Conservation (phyloP, 64 coral and sea anemone species). For the Pocillopora verrucosa region DNA sequence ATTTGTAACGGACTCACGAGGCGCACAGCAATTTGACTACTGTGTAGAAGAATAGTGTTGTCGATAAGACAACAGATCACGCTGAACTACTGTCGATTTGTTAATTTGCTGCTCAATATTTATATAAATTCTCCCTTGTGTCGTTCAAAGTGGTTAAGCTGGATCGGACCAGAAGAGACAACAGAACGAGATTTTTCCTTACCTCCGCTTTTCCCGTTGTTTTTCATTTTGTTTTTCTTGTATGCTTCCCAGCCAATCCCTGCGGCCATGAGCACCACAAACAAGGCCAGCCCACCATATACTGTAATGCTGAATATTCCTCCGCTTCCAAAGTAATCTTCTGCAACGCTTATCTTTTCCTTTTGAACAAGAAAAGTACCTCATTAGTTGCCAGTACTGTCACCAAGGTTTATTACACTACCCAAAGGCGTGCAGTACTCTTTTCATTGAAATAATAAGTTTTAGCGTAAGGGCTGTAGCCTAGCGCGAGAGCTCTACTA, state of each 20-base stretch:
- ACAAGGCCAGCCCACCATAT: constrained; percentile 71
- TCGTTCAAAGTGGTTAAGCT: too few relatives aligned
- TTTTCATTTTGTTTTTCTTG: constrained; percentile 12
- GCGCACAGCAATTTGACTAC: too few relatives aligned
- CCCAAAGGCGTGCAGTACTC: too few relatives aligned
- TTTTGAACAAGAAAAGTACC: not conserved
- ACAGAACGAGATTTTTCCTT: not conserved
- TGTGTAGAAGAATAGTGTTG: too few relatives aligned
- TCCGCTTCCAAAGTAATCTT: constrained; percentile 95
- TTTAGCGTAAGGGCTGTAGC: too few relatives aligned
- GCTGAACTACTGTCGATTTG: too few relatives aligned
- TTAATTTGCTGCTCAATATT: too few relatives aligned
- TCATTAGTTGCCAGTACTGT: not conserved
- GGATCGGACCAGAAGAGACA: not conserved
- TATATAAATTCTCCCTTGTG: too few relatives aligned
- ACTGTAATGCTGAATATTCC: constrained; percentile 92
- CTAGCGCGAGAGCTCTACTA: too few relatives aligned
- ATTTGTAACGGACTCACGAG: too few relatives aligned
- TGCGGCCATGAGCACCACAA: constrained; percentile 42
- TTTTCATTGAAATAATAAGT: too few relatives aligned
- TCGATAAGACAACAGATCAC: too few relatives aligned
- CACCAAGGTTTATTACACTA: not conserved
- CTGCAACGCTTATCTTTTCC: constrained; percentile 58
- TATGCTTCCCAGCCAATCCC: constrained; percentile 73
- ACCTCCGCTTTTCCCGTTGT: not conserved